Conservation (phyloP, 2,888 invertebrate species). For the Ferdinandea cuprea region DNA sequence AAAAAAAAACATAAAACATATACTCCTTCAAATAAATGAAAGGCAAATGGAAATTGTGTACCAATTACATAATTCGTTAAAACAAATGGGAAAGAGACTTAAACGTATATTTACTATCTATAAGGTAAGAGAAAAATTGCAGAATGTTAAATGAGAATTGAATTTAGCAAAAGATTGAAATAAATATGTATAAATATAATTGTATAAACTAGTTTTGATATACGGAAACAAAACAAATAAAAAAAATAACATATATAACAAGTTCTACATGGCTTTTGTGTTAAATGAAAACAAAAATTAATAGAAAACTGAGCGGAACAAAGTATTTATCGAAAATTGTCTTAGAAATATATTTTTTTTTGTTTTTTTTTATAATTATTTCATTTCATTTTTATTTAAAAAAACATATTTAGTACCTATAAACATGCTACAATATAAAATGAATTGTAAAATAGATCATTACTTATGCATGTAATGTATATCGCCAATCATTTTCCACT, state of each 20-base stretch:
- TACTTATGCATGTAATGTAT: too few species aligned
- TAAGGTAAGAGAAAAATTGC: conserved; percentile 44
- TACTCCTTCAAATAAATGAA: conserved; percentile 14
- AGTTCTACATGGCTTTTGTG: conserved; percentile 51
- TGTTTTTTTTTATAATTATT: not conserved
- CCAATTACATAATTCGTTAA: conserved; percentile 23
- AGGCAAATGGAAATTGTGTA: conserved; percentile 9
- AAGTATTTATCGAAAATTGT: not conserved
- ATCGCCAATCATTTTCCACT: too few species aligned
- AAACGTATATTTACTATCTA: conserved; percentile 56
- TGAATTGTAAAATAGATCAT: too few species aligned
- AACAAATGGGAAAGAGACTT: conserved; percentile 68
- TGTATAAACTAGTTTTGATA: conserved; percentile 71
- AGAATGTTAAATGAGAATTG: conserved; percentile 42
- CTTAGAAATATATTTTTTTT: not conserved
- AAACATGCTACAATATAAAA: too few species aligned
- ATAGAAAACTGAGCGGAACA: conserved; percentile 22
- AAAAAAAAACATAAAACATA: not conserved
- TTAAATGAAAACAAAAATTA: conserved; percentile 22
- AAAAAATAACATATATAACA: not conserved
- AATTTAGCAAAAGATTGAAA: conserved; percentile 42
- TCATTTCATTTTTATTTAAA: not conserved
- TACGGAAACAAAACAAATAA: conserved; percentile 28
- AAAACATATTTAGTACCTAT: not conserved
- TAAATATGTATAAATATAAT: conserved; percentile 12